phyloP scores from a whole-genome alignment of 2,113 vertebrate species.

The Capreolus pygargus region DNA sequence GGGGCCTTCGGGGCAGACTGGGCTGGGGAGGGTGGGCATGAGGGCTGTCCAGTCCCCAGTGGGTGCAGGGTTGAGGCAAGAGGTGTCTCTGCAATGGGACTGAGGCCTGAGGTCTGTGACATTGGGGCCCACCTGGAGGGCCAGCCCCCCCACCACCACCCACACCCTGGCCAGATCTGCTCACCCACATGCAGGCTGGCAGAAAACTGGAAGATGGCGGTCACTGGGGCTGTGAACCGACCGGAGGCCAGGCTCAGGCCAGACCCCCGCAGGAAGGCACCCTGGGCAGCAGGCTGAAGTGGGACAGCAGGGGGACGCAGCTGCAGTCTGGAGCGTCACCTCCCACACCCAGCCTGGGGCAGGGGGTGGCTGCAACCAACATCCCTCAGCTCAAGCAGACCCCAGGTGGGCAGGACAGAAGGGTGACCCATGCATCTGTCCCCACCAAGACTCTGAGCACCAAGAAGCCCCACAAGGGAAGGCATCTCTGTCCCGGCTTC shows the following conservation, averaged over 20 bases:
- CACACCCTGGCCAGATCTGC: not conserved
- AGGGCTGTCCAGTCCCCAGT: not conserved
- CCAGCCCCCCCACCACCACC: not conserved
- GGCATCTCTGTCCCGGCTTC: not conserved
- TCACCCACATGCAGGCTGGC: constrained; percentile 93
- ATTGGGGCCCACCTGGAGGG: not conserved
- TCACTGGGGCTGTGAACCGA: constrained; percentile 91
- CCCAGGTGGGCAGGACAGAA: not conserved
- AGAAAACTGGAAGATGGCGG: constrained; percentile 96
- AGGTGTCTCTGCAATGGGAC: not conserved
- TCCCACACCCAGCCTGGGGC: not conserved
- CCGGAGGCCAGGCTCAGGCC: constrained; percentile 91
- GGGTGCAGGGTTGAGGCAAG: not conserved
- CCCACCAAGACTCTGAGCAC: not conserved
- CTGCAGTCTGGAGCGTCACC: not conserved
- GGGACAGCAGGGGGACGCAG: not conserved
- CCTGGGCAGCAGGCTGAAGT: constrained; percentile 90
- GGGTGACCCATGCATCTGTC: accelerated
- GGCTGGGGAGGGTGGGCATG: not conserved
- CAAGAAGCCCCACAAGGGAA: not conserved
- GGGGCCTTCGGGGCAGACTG: not conserved
- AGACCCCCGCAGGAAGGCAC: constrained; percentile 90
- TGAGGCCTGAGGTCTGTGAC: not conserved
- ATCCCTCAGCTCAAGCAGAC: not conserved
- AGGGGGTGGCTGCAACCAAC: not conserved